These are phyloP conservation scores for Sinelater perroti DNA, from an alignment of 2,888 invertebrate species.

Conservation along the genomic window DNA sequence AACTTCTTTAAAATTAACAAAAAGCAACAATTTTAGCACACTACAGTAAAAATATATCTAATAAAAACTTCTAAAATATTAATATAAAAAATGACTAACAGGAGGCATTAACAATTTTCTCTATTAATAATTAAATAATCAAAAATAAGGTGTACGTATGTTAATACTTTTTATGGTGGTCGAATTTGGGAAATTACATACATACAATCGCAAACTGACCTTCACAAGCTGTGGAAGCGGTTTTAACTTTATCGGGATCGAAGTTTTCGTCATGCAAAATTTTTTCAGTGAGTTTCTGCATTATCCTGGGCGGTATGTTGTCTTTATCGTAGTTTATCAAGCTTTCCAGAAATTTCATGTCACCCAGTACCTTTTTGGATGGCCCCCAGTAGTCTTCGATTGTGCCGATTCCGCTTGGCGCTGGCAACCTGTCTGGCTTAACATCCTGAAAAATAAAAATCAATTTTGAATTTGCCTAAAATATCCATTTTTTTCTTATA, in stretches of 20 bases:
- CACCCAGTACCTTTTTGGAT: conserved; percentile 86
- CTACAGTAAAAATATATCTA: too few relatives aligned
- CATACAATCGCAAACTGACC: conserved; percentile 60
- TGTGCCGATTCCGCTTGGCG: conserved; percentile 83
- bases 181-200: too few relatives aligned
- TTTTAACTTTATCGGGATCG: conserved; percentile 88
- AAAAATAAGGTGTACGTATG: too few relatives aligned
- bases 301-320: conserved; percentile 84
- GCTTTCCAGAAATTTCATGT: conserved; percentile 90
- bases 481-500: neutral
- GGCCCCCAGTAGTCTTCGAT: conserved; percentile 94
- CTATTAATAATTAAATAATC: too few relatives aligned
- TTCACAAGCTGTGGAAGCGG: conserved; percentile 89
- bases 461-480: neutral
- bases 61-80: too few relatives aligned
- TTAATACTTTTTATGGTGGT: too few relatives aligned
- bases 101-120: too few relatives aligned
- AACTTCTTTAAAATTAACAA: too few relatives aligned
- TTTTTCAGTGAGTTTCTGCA: conserved; percentile 83
- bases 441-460: conserved; percentile 78
- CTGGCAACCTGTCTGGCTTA: conserved; percentile 87
- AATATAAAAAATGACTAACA: too few relatives aligned
- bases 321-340: conserved; percentile 92
- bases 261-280: conserved; percentile 87
- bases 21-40: too few relatives aligned